Evolutionary conservation across 1,140 invertebrate genomes (phyloP).

Genomic region (Lycorma delicatula): DNA sequence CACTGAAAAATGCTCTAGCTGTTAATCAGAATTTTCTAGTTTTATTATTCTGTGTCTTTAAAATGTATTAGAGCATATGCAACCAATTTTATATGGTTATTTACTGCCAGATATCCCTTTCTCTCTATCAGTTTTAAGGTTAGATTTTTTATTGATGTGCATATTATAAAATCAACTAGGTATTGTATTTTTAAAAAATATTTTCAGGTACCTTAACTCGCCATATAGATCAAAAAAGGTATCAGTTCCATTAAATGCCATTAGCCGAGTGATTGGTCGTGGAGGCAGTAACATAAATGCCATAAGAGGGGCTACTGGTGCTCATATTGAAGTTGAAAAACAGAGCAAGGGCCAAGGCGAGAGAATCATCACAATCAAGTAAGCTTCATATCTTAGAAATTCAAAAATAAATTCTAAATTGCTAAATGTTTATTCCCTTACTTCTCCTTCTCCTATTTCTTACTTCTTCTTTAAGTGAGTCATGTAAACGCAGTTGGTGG

Average conservation of each 20-base stretch:
- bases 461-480: no score
- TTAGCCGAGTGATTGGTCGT: conserved; percentile 90
- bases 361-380: conserved; percentile 90
- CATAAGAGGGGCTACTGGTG: conserved; percentile 86
- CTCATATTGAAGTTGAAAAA: conserved; percentile 97
- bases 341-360: conserved; percentile 90
- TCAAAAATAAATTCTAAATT: no score
- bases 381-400: no score
- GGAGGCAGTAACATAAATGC: conserved; percentile 96
- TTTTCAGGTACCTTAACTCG: conserved; percentile 37
- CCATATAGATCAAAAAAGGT: conserved; percentile 63
- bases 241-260: conserved; percentile 87
- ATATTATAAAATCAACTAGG: background rate
- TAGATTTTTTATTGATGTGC: background rate
- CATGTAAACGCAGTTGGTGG: no score
- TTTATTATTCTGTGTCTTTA: no score
- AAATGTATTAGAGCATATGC: no score
- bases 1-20: no score
- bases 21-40: no score
- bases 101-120: background rate
- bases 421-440: no score
- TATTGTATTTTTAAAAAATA: background rate
- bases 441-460: no score
- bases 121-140: background rate
- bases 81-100: no score